Percentiles rank a stretch among this genome's conserved stretches.
Evolutionary conservation across 2,888 invertebrate species (phyloP).

Genomic region (Empis stercorea): DNA sequence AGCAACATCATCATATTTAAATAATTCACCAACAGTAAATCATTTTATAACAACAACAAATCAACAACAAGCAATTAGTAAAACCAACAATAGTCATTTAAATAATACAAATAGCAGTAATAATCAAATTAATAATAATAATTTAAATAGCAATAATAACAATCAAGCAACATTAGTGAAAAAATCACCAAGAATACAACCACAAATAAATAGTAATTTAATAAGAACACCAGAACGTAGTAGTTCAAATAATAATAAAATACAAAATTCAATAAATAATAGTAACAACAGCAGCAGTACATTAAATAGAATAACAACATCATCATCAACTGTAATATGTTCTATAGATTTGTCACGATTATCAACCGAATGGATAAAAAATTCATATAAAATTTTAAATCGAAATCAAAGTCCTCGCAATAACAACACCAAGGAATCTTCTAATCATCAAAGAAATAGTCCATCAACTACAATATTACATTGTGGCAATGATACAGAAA

Average conservation of each 20-base stretch:
- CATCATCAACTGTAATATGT: too few species aligned
- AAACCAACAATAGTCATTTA: slow-evolving; percentile 5
- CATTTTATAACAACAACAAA: slow-evolving; percentile 30
- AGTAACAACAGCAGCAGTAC: too few species aligned
- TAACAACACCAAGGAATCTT: neutral
- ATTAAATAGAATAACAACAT: slow-evolving; percentile 13
- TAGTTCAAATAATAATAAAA: too few species aligned
- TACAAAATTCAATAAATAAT: too few species aligned
- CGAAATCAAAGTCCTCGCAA: neutral
- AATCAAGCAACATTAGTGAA: slow-evolving; percentile 4
- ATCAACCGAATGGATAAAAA: slow-evolving; percentile 26
- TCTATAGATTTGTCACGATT: slow-evolving; percentile 30
- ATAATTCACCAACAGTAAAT: slow-evolving; percentile 11
- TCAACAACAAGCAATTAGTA: neutral
- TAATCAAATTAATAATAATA: slow-evolving; percentile 7
- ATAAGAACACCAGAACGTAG: slow-evolving; percentile 8
- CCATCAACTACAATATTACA: too few species aligned
- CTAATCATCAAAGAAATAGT: too few species aligned
- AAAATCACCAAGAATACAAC: slow-evolving; percentile 4
- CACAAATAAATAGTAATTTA: slow-evolving; percentile 6
- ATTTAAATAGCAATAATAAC: slow-evolving; percentile 10
- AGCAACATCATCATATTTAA: slow-evolving; percentile 9
- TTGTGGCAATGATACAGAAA: too few species aligned
- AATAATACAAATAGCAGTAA: slow-evolving; percentile 3
- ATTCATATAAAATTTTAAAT: slow-evolving; percentile 19